Percentiles rank a stretch among this genome's conserved stretches.
Conservation (phyloP, 1,140 invertebrate species). For the Drosophila ercepeae region DNA sequence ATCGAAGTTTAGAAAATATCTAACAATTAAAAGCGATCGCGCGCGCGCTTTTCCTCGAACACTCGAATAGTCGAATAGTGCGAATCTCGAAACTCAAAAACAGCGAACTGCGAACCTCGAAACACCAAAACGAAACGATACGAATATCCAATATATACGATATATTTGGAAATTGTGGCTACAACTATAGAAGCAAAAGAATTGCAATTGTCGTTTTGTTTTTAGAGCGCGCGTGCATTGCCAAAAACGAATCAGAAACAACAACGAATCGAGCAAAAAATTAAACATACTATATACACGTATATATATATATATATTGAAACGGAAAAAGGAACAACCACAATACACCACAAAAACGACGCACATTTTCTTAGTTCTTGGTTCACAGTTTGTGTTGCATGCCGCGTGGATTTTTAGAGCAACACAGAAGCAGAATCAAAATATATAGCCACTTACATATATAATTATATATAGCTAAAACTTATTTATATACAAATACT, state of each 20-base stretch:
- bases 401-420: slow-evolving; percentile 54
- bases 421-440: slow-evolving; percentile 24
- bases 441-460: slow-evolving; percentile 42
- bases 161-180: slow-evolving; percentile 59
- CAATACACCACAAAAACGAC: slow-evolving; percentile 39
- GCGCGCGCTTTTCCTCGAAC: slow-evolving; percentile 64
- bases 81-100: slow-evolving; percentile 22
- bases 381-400: slow-evolving; percentile 52
- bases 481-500: neutral
- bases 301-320: slow-evolving; percentile 7
- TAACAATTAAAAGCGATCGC: slow-evolving; percentile 48
- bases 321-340: neutral
- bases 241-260: slow-evolving; percentile 64
- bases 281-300: slow-evolving; percentile 5
- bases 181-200: slow-evolving; percentile 25
- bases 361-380: slow-evolving; percentile 55
- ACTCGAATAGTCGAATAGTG: too few species aligned
- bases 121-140: slow-evolving; percentile 49
- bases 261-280: slow-evolving; percentile 25
- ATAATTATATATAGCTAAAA: slow-evolving; percentile 43
- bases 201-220: slow-evolving; percentile 51
- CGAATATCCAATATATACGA: too few species aligned
- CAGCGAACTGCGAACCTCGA: slow-evolving; percentile 5
- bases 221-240: slow-evolving; percentile 61
- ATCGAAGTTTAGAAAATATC: slow-evolving; percentile 79